Evolutionary conservation across 1,140 invertebrate species (phyloP).

Genomic region (Homarus americanus): DNA sequence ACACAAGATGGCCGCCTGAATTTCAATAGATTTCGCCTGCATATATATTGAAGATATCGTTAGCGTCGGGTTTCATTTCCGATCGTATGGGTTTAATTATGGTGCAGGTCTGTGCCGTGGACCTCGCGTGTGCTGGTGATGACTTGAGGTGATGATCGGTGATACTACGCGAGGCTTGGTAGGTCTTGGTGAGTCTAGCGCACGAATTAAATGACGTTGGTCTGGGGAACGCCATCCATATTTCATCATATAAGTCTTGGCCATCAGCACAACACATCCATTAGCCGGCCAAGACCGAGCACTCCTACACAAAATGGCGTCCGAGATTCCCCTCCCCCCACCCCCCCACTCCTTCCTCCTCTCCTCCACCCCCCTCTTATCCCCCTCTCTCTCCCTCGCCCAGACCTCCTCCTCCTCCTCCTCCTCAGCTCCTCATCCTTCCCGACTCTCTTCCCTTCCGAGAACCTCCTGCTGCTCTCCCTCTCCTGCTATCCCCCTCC

Average conservation of each 20-base stretch:
- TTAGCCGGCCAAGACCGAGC: slow-evolving; percentile 55
- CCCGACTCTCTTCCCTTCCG: slow-evolving; percentile 44
- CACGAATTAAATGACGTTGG: slow-evolving; percentile 36
- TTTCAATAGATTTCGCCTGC: slow-evolving; percentile 70
- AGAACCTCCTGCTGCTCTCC: slow-evolving; percentile 18
- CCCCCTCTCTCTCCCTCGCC: not conserved
- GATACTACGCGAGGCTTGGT: too few relatives aligned
- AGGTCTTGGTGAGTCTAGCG: not conserved
- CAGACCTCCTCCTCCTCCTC: slow-evolving; percentile 19
- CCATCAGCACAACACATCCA: slow-evolving; percentile 66
- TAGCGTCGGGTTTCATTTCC: slow-evolving; percentile 69
- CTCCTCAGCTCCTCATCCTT: slow-evolving; percentile 41
- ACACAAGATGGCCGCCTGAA: slow-evolving; percentile 70
- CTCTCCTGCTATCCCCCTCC: slow-evolving; percentile 19
- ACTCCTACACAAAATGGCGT: slow-evolving; percentile 64
- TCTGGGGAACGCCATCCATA: slow-evolving; percentile 48
- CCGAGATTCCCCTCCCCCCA: slow-evolving; percentile 48
- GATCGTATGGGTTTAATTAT: slow-evolving; percentile 72
- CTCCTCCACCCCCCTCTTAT: not conserved
- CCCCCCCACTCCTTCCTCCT: slow-evolving; percentile 9
- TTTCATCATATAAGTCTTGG: slow-evolving; percentile 69
- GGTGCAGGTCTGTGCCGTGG: not conserved
- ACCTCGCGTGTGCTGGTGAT: not conserved
- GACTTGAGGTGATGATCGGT: not conserved
- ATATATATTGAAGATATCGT: slow-evolving; percentile 73